Conservation (phyloP, 2,888 invertebrate genomes). For the Epirrita christyi region DNA sequence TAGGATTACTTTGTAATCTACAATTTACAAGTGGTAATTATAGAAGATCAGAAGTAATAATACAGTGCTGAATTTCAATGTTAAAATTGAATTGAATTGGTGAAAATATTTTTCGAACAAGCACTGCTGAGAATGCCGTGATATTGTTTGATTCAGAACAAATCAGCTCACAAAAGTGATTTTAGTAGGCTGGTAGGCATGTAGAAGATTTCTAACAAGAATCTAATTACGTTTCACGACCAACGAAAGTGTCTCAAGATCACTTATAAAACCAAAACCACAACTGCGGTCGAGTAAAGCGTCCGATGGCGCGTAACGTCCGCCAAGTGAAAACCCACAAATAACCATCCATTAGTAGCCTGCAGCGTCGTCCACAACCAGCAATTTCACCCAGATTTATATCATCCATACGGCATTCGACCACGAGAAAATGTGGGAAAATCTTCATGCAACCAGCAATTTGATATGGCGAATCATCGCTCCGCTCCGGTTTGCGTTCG, state of each 20-base stretch:
- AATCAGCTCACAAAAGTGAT: too few relatives aligned
- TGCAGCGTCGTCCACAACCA: constrained; percentile 67
- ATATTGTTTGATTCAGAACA: too few relatives aligned
- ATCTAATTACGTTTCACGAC: constrained; percentile 36
- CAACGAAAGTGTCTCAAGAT: constrained; percentile 42
- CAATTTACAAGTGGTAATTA: too few relatives aligned
- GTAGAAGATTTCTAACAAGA: constrained; percentile 33
- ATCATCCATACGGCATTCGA: constrained; percentile 69
- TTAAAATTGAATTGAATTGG: too few relatives aligned
- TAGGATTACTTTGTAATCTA: too few relatives aligned
- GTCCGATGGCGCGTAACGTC: constrained; percentile 71
- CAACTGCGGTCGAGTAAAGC: constrained; percentile 41
- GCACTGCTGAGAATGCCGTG: too few relatives aligned
- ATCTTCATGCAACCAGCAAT: constrained; percentile 79
- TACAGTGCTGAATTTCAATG: too few relatives aligned
- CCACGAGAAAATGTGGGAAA: constrained; percentile 81
- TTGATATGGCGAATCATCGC: constrained; percentile 81
- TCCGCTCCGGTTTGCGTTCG: constrained; percentile 68
- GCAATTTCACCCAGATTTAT: constrained; percentile 82
- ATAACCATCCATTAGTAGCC: constrained; percentile 77
- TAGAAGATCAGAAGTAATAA: too few relatives aligned
- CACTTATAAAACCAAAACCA: constrained; percentile 39
- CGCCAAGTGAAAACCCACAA: constrained; percentile 81
- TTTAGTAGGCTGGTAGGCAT: neutral
- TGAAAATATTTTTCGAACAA: too few relatives aligned